These are phyloP conservation scores for Euleptes europaea DNA, from an alignment of 2,113 vertebrate species.

Conservation along the genomic window DNA sequence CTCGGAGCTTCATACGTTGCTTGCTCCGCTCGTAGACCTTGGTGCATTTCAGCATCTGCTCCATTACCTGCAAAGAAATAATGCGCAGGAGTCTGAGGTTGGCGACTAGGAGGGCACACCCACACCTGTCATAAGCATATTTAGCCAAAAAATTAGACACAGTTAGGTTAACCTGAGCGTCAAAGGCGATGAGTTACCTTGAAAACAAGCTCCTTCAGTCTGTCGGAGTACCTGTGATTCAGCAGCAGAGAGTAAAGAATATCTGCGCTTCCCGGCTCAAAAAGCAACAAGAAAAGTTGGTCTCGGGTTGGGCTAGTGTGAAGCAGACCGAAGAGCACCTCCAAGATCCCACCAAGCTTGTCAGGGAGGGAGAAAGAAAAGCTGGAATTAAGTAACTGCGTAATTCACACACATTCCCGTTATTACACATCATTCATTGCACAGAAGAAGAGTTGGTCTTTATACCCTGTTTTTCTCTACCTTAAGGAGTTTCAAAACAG, in stretches of 20 bases:
- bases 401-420: constrained; percentile 2
- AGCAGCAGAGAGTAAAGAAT: constrained; percentile 91
- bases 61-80: constrained; percentile 81
- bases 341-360: constrained; percentile 87
- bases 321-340: constrained; percentile 86
- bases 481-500: too few species aligned
- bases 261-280: constrained; percentile 91
- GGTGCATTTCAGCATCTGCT: constrained; percentile 93
- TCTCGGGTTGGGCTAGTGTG: constrained; percentile 87
- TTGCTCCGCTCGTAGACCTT: constrained; percentile 97
- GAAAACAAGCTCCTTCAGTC: constrained; percentile 90
- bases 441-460: not conserved
- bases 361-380: not conserved
- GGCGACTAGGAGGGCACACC: too few species aligned
- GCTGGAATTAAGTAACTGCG: constrained; percentile 27
- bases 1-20: constrained; percentile 89
- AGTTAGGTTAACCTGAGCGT: not conserved
- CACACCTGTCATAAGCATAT: too few species aligned
- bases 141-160: too few species aligned
- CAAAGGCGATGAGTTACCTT: constrained; percentile 79
- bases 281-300: constrained; percentile 93
- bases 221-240: constrained; percentile 91
- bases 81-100: not conserved
- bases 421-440: not conserved
- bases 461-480: not conserved